phyloP scores from a whole-genome alignment of 1,140 invertebrate species.

The Octopus bimaculoides region DNA sequence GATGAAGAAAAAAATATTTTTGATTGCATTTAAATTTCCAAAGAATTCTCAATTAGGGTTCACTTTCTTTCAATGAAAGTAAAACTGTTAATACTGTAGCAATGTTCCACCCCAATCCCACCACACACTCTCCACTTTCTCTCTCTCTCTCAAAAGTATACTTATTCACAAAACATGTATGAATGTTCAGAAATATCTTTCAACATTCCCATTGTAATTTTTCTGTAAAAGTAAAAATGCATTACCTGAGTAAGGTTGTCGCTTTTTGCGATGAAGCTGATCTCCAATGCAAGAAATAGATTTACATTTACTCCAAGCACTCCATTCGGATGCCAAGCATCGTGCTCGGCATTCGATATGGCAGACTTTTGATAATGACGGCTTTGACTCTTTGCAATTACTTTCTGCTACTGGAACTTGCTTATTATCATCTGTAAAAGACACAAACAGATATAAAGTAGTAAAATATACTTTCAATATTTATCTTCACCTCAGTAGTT shows the following conservation, averaged over 20 bases:
- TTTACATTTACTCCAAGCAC: slow-evolving; percentile 6
- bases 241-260: slow-evolving; percentile 9
- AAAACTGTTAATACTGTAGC: no score
- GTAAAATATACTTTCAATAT: background rate
- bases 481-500: no score
- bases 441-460: background rate
- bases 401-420: slow-evolving; percentile 1
- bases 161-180: no score
- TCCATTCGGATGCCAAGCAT: slow-evolving; percentile 8
- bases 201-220: no score
- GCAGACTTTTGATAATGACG: background rate
- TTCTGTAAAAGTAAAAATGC: background rate
- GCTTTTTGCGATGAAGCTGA: slow-evolving; percentile 7
- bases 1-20: no score
- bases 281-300: slow-evolving; percentile 5
- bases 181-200: no score
- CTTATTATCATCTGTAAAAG: background rate
- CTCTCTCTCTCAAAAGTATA: no score
- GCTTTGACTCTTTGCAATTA: background rate
- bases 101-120: no score
- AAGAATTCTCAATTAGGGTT: no score
- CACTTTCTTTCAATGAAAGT: no score
- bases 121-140: no score
- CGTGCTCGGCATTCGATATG: background rate
- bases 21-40: no score